A percentile compares a stretch with the other conserved stretches of the same genome.
These are phyloP conservation scores for Hippocampus barbouri DNA, from an alignment of 2,113 vertebrate genomes.

Conservation along the genomic window DNA sequence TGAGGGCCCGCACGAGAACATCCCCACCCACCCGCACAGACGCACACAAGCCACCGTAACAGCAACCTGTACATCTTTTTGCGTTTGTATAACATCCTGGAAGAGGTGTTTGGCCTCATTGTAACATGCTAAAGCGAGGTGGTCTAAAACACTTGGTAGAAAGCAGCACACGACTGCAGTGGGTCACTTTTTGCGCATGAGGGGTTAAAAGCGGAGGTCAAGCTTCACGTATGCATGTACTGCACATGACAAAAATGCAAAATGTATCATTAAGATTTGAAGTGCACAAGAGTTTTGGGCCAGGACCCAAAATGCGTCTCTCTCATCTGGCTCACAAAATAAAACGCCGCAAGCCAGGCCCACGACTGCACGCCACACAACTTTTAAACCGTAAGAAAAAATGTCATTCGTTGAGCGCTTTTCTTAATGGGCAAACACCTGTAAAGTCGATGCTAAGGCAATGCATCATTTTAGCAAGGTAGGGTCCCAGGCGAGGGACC, in stretches of 20 bases:
- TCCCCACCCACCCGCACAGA: slow-evolving; percentile 28
- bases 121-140: neutral
- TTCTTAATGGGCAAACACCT: neutral
- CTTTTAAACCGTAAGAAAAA: neutral
- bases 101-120: neutral
- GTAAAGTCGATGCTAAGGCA: neutral
- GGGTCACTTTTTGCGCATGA: neutral
- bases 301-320: neutral
- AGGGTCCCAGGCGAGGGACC: neutral
- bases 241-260: neutral
- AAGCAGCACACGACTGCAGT: neutral
- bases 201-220: neutral
- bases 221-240: neutral
- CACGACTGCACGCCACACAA: too few relatives aligned
- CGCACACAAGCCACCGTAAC: neutral
- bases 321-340: neutral
- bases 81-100: neutral
- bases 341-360: neutral
- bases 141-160: neutral
- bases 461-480: neutral
- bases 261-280: neutral
- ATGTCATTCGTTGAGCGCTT: neutral
- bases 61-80: neutral
- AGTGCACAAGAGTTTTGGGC: neutral
- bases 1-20: slow-evolving; percentile 25